Evolutionary conservation across 2,888 invertebrate genomes (phyloP), one percentile per base, ranked within the genome.

Genomic region (Drosophila atroscutellata): DNA sequence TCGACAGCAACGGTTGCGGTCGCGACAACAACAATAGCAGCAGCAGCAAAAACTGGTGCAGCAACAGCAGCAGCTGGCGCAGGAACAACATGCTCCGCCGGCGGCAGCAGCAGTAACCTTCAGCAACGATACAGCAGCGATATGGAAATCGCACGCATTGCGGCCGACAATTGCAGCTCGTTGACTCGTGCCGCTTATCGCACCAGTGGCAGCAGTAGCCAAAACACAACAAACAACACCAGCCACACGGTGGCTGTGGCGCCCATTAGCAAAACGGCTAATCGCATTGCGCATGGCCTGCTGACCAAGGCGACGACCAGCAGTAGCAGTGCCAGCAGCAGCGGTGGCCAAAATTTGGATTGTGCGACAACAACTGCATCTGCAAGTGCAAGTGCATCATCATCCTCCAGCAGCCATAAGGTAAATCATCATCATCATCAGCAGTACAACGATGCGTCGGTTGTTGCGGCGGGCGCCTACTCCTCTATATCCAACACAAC

Each of bases 51-150:
- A 9, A n/a, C 49, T 1, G 8, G 15, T 4, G n/a, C 55, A 39
- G 30, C 24, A 54, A 54, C 26, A 36, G 8, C 59, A 18, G 57
- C 49, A 2, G 28, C 52, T 11, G 18, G 59, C 11, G 30, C 54
- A 5, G 30, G 39, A 13, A 8, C 47, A 13, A 36, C 24, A 4
- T 18, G 28, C 5, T 24, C 51, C 20, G 60, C 52, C 3, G 68
- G 74, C 42, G 90, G 91, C 54, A 92, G 92, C 72, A 91, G 92
- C 62, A 89, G 89, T 65, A 92, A 92, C 76, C 78, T 92, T 64
- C 93, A 92, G 80, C 90, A 89, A 58, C 89, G 86, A 34, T 86
- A 72, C 54, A 73, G 71, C 75, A 80, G 37, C 7, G 83, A 90
- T 18, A 37, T 85, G 65, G 88, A 89, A 1, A 80, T 82, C 62